Evolutionary conservation across 2,113 vertebrate species (phyloP).

Genomic region (Sterrhoptilus dennistouni): DNA sequence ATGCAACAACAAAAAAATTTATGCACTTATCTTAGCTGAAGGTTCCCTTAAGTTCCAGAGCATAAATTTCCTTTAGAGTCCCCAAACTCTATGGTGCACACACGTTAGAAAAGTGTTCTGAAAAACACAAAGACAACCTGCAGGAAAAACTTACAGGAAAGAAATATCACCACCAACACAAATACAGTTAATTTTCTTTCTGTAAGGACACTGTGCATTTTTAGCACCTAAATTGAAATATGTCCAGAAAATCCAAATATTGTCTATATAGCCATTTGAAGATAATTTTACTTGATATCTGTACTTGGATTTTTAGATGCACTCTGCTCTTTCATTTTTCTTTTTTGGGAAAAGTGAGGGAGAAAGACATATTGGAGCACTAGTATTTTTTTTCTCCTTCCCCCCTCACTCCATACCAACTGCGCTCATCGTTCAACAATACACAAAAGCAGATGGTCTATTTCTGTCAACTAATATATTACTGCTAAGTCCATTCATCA

Average conservation of each 20-base stretch:
- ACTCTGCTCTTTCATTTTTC: background rate
- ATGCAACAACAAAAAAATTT: background rate
- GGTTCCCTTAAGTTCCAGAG: background rate
- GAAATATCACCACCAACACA: background rate
- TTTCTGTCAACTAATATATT: background rate
- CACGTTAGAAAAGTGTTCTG: accelerated
- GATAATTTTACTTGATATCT: background rate
- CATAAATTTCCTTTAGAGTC: background rate
- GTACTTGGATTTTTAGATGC: background rate
- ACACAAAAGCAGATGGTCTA: background rate
- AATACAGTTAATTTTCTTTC: background rate
- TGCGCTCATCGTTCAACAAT: background rate
- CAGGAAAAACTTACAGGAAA: background rate
- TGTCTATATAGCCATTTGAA: background rate
- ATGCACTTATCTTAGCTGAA: background rate
- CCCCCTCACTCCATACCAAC: background rate
- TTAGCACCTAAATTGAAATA: background rate
- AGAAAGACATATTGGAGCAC: background rate
- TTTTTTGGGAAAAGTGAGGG: background rate
- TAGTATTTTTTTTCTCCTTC: background rate
- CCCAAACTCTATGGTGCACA: background rate
- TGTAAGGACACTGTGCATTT: background rate
- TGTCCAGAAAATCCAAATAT: background rate
- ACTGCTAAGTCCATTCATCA: background rate
- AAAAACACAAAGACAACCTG: background rate